Conservation (phyloP, 2,113 vertebrate genomes). For the Brachionichthys hirsutus region DNA sequence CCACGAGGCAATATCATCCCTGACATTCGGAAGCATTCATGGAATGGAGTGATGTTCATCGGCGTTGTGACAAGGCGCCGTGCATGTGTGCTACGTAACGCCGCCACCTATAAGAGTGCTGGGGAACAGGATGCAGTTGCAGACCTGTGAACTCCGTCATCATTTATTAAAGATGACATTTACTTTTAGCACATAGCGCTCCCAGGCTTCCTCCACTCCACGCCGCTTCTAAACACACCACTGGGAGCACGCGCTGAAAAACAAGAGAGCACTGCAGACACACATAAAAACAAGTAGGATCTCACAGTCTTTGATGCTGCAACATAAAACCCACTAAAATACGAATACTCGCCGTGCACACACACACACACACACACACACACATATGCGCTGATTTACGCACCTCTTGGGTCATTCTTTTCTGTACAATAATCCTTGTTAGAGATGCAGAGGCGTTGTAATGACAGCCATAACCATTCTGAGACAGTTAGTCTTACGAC, state of each 20-base stretch:
- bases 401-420: slow-evolving; percentile 54
- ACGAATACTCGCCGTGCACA: slow-evolving; percentile 31
- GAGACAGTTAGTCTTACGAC: slow-evolving; percentile 52
- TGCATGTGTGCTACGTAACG: slow-evolving; percentile 49
- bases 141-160: slow-evolving; percentile 71
- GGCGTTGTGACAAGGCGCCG: slow-evolving; percentile 51
- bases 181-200: slow-evolving; percentile 70
- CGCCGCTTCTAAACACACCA: slow-evolving; percentile 65
- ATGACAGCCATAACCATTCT: slow-evolving; percentile 66
- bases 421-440: slow-evolving; percentile 66
- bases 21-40: slow-evolving; percentile 28
- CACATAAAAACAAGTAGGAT: slow-evolving; percentile 50
- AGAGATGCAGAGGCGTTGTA: slow-evolving; percentile 63
- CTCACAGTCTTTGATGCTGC: slow-evolving; percentile 51
- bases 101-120: slow-evolving; percentile 42
- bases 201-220: slow-evolving; percentile 52
- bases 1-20: slow-evolving; percentile 36
- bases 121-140: slow-evolving; percentile 54
- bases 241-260: slow-evolving; percentile 52
- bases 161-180: slow-evolving; percentile 75
- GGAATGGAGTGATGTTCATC: slow-evolving; percentile 43
- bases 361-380: slow-evolving; percentile 20
- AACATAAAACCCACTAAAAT: slow-evolving; percentile 51
- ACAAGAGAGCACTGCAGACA: slow-evolving; percentile 50
- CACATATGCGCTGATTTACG: slow-evolving; percentile 33